Evolutionary conservation across 2,113 vertebrate genomes (phyloP), one percentile per base, ranked within the genome.

Genomic region (Dipodomys ordii): DNA sequence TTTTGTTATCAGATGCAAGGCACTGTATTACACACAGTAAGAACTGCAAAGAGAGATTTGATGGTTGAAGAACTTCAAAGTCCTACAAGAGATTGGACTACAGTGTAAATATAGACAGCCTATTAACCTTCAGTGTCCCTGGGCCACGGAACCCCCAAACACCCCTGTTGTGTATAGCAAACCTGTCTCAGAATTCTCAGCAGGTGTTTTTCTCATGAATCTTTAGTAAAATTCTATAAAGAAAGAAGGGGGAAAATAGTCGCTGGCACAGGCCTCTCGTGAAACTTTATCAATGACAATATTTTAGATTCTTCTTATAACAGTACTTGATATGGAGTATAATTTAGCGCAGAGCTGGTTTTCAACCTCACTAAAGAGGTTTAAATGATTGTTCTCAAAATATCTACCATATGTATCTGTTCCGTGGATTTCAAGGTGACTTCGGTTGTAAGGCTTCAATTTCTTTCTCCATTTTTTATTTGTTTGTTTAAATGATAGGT

Each of bases 161-260:
- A 95, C 20, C 39, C 30, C 30, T 12, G 2, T 2, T 12, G 46
- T 80, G 10, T 64, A 18, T 23, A 35, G 49, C 49, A n/a, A 76
- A 12, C 11, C 32, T 57, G 20, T 81, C 15, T 83, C 27, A 30
- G 65, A 87, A 87, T 25, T 89, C 82, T 83, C 44, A 76, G 49
- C 22, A 57, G 65, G 25, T 73, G 64, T n/a, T 83, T 82, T 87
- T 39, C 49, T 89, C 32, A 25, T 2, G 7, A 91, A 53, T 82
- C 10, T 32, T 91, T 53, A 79, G 44, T n/a, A 85, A 71, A 71
- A 92, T 62, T 82, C 64, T 92, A 7, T n/a, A 64, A 89, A 84
- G 53, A 30, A 25, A 32, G 22, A 91, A 74, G 12, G 39, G 22
- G 44, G 30, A 39, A 64, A 76, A 49, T 13, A 62, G 3, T 80